These are phyloP conservation scores for Amazona guildingii DNA, from an alignment of 2,113 vertebrate genomes.

Conservation along the genomic window DNA sequence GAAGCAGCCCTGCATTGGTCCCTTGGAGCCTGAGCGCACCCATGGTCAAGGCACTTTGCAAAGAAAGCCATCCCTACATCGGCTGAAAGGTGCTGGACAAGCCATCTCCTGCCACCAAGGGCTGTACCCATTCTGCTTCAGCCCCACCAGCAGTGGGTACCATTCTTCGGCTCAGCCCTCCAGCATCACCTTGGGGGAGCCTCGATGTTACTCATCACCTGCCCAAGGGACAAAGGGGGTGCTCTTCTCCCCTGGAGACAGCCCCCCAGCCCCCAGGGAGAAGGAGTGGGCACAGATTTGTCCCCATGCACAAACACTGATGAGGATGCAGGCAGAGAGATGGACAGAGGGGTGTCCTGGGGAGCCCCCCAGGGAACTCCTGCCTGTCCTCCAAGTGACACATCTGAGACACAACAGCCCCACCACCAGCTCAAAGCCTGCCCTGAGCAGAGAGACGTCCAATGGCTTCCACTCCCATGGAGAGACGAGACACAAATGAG, in stretches of 20 bases:
- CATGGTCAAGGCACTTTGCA: neutral
- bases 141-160: neutral
- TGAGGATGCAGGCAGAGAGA: neutral
- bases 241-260: neutral
- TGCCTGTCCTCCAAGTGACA: neutral
- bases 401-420: neutral
- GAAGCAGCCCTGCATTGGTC: neutral
- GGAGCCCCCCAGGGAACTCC: neutral
- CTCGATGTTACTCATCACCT: accelerated
- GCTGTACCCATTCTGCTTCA: neutral
- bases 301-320: accelerated
- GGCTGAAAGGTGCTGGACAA: neutral
- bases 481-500: neutral
- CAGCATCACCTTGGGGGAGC: neutral
- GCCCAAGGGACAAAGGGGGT: accelerated
- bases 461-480: accelerated
- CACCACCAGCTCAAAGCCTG: neutral
- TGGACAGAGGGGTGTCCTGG: too few relatives aligned
- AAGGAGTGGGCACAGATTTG: neutral
- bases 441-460: neutral
- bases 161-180: neutral
- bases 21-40: neutral
- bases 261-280: accelerated
- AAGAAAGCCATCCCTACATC: neutral
- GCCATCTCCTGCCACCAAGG: neutral